Base-by-base conservation (phyloP, 2,113 vertebrate genomes). In the Nannospalax galili region DNA sequence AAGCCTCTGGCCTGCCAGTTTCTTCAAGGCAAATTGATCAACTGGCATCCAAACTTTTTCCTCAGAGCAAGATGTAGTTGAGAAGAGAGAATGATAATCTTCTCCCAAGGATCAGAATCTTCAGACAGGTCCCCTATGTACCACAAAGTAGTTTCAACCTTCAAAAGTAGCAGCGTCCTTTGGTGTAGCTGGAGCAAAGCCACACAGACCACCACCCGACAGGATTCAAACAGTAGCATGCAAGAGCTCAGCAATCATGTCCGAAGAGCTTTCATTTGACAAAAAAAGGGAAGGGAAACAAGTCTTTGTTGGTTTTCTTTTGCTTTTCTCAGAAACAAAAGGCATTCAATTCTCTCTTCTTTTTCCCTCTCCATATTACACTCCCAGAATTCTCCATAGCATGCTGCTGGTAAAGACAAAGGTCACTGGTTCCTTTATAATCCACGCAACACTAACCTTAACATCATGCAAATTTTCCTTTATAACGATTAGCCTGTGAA, bases 241-340 rank as follows among this genome's bases (percentile, higher is more conserved):
- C 92, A 93, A 91, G 96, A 65, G 92, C 95, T 96, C 95, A n/a
- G n/a, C n/a, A 90, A 90, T 95, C 96, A 97, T 92, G 92, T 94
- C 96, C 42, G 84, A 91, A 95, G 95, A 92, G 92, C 97, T 97
- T 98, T 98, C 96, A 96, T 98, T 97, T 96, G 93, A 98, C 94
- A 95, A 96, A 95, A n/a, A 96, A 97, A 74, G 67, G 62, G 84
- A 97, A 97, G 90, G 94, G 97, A 97, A 97, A 97, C 96, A 95
- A 95, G 85, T 72, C 95, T 97, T 97, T 96, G 93, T 96, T 97
- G 96, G 84, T 85, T 77, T 60, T 22, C 73, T 89, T 82, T 91
- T 94, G 75, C 86, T 91, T 64, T 87, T 32, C 40, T 90, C 93
- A 96, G 96, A 98, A 97, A 98, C 97, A 96, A 97, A 98, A 97